Conservation (phyloP, 2,888 invertebrate genomes). For the Andrena trimmerana region DNA sequence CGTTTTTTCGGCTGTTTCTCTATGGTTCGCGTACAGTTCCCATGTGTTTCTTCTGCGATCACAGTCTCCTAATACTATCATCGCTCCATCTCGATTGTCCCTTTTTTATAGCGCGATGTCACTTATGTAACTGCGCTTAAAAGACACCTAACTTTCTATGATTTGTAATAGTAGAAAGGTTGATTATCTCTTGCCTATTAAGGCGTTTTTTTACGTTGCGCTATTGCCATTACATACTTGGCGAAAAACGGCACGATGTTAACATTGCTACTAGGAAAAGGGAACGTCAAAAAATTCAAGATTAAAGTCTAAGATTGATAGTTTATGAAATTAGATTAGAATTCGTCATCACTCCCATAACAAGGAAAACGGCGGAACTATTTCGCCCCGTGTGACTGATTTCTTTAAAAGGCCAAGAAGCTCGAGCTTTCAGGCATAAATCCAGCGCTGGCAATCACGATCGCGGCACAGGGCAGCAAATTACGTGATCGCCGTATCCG, state of each 20-base stretch:
- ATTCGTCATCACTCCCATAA: background rate
- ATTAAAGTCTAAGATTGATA: too few species aligned
- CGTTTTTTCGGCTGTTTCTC: constrained; percentile 34
- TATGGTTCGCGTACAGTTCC: constrained; percentile 37
- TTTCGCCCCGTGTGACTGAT: background rate
- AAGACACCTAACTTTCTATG: too few species aligned
- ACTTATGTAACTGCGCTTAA: too few species aligned
- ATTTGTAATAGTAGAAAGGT: too few species aligned
- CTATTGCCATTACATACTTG: too few species aligned
- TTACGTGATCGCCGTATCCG: constrained; percentile 53
- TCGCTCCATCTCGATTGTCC: background rate
- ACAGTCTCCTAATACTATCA: constrained; percentile 38
- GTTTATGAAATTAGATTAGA: too few species aligned
- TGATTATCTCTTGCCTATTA: too few species aligned
- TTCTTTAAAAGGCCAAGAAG: constrained; percentile 12
- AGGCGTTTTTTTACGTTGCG: too few species aligned
- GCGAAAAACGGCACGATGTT: too few species aligned
- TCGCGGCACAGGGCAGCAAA: constrained; percentile 44
- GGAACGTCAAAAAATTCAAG: too few species aligned
- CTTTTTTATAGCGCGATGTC: too few species aligned
- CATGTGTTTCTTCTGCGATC: constrained; percentile 38
- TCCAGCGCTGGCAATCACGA: constrained; percentile 13
- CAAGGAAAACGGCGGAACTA: background rate
- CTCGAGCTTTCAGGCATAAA: constrained; percentile 23
- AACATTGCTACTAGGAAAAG: too few species aligned